phyloP scores from a whole-genome alignment of 2,113 vertebrate species.

The Syrrhaptes paradoxus region DNA sequence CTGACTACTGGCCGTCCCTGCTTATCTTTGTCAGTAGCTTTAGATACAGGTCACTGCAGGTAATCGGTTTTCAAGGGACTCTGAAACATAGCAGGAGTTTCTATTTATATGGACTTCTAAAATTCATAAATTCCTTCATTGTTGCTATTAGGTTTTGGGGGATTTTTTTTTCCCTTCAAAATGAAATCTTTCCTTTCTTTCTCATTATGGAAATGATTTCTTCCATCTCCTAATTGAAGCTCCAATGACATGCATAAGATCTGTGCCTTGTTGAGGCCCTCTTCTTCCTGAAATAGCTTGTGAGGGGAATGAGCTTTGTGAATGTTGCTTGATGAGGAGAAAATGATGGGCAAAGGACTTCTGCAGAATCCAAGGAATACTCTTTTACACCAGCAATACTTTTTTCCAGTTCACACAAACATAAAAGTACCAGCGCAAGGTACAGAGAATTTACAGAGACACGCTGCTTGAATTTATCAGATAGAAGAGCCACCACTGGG shows the following conservation, averaged over 20 bases:
- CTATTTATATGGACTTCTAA: neutral
- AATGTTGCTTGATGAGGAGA: neutral
- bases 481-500: too few species aligned
- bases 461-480: neutral
- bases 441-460: neutral
- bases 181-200: neutral
- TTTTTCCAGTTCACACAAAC: neutral
- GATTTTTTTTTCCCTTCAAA: neutral
- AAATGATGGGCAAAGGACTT: neutral
- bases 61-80: conserved; percentile 9
- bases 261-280: neutral
- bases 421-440: neutral
- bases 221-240: neutral
- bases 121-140: neutral
- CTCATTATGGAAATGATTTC: neutral
- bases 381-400: neutral
- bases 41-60: conserved; percentile 53
- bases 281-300: neutral
- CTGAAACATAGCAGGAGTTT: neutral
- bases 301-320: neutral
- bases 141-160: neutral
- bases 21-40: conserved; percentile 51
- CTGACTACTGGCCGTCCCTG: conserved; percentile 47
- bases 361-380: neutral
- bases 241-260: neutral